These are phyloP conservation scores for Nansenia antarctica DNA, from an alignment of 2,113 vertebrate genomes.

Conservation along the genomic window DNA sequence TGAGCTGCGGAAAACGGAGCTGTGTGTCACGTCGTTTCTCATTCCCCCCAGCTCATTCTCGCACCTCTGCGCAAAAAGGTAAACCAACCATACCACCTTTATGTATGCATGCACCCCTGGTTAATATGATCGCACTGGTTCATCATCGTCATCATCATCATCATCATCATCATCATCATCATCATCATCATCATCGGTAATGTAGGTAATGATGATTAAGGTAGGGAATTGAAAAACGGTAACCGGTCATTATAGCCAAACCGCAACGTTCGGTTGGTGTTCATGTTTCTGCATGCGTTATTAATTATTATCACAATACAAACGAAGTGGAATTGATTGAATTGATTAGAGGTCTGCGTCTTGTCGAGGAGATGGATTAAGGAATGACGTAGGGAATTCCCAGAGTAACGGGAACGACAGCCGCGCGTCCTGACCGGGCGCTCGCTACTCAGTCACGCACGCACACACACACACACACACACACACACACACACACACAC, in stretches of 20 bases:
- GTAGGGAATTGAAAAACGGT: too few relatives aligned
- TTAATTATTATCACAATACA: not conserved
- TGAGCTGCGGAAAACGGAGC: conserved; percentile 11
- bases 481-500: too few relatives aligned
- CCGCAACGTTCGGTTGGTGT: conserved; percentile 16
- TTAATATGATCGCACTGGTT: conserved; percentile 20
- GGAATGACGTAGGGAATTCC: conserved; percentile 75
- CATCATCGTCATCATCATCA: conserved; percentile 11
- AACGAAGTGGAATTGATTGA: not conserved
- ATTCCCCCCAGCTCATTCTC: conserved; percentile 8
- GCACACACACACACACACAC: too few relatives aligned
- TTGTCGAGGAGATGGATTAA: conserved; percentile 28
- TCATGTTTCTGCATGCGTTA: not conserved
- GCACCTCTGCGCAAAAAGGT: conserved; percentile 73
- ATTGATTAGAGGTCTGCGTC: conserved; percentile 16
- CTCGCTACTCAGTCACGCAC: conserved; percentile 36
- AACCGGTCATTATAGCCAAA: conserved; percentile 26
- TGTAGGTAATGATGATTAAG: too few relatives aligned
- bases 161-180: conserved; percentile 11
- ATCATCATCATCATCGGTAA: conserved; percentile 14
- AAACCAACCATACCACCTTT: too few relatives aligned
- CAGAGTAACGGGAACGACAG: conserved; percentile 66
- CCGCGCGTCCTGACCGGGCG: conserved; percentile 48
- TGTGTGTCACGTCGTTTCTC: not conserved
- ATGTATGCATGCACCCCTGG: not conserved